Evolutionary conservation across 2,888 invertebrate species (phyloP).

Genomic region (Eretmocerus hayati): DNA sequence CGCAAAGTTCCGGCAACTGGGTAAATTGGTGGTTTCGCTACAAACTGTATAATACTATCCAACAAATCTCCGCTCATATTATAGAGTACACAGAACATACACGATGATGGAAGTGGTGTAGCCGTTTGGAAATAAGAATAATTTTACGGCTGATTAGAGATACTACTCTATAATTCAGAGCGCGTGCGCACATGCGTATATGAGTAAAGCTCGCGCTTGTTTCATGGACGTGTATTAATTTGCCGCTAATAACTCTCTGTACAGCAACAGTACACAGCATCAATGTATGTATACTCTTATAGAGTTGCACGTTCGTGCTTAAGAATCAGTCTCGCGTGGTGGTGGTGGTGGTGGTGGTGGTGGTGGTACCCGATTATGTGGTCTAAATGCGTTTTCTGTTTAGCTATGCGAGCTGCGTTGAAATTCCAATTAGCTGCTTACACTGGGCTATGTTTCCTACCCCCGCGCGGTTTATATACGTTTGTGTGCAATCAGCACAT

Average conservation of each 20-base stretch:
- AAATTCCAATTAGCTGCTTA: constrained; percentile 19
- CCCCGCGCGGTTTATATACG: background rate
- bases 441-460: background rate
- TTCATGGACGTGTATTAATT: constrained; percentile 1
- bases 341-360: too few species aligned
- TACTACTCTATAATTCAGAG: too few species aligned
- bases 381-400: constrained; percentile 10
- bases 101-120: too few species aligned
- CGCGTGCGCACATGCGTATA: background rate
- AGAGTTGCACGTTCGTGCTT: background rate
- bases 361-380: background rate
- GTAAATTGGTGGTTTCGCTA: too few species aligned
- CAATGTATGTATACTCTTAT: too few species aligned
- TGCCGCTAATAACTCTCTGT: constrained; percentile 9
- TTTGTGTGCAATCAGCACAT: constrained; percentile 16
- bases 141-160: constrained; percentile 4
- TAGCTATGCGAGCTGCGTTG: constrained; percentile 3
- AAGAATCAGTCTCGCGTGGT: constrained; percentile 4
- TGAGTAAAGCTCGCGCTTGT: background rate
- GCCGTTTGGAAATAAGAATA: constrained; percentile 12
- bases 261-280: too few species aligned
- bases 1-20: too few species aligned
- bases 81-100: too few species aligned
- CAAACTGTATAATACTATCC: too few species aligned
- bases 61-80: too few species aligned